These are phyloP conservation scores for Hiodon tergisus DNA, from an alignment of 2,113 vertebrate species.

Conservation along the genomic window DNA sequence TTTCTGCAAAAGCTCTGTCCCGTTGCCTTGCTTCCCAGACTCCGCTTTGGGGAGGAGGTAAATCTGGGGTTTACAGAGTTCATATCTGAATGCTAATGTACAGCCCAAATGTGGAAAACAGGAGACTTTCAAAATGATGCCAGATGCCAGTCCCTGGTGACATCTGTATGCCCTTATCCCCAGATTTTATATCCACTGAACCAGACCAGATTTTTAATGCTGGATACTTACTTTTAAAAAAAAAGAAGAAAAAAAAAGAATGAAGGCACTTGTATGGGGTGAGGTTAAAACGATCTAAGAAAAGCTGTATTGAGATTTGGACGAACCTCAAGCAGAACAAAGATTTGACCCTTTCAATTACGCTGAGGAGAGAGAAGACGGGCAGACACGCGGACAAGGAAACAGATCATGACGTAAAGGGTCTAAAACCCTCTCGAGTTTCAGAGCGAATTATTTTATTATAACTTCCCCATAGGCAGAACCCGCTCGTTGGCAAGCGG, in stretches of 20 bases:
- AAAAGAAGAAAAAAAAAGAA: neutral
- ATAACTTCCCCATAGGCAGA: too few species aligned
- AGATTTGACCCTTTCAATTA: too few species aligned
- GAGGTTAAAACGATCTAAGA: neutral
- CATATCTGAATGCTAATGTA: slow-evolving; percentile 3
- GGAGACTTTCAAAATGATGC: slow-evolving; percentile 4
- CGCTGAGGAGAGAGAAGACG: too few species aligned
- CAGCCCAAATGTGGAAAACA: neutral
- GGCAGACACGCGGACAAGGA: too few species aligned
- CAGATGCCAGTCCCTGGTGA: neutral
- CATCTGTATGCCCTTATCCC: neutral
- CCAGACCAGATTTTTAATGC: neutral
- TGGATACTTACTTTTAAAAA: neutral
- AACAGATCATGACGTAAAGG: too few species aligned
- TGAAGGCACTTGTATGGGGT: slow-evolving; percentile 1
- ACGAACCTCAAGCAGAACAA: too few species aligned
- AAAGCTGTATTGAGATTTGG: too few species aligned
- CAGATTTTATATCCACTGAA: neutral
- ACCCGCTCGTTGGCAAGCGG: too few species aligned
- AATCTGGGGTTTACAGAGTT: neutral
- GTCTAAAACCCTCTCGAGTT: too few species aligned
- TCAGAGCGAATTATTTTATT: too few species aligned
- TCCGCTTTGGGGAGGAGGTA: neutral
- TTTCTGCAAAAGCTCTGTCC: neutral
- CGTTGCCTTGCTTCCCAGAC: neutral